A percentile compares a stretch with the other conserved stretches of the same genome.
These are phyloP conservation scores for Ips typographus DNA, from an alignment of 1,140 invertebrate genomes.

Conservation along the genomic window DNA sequence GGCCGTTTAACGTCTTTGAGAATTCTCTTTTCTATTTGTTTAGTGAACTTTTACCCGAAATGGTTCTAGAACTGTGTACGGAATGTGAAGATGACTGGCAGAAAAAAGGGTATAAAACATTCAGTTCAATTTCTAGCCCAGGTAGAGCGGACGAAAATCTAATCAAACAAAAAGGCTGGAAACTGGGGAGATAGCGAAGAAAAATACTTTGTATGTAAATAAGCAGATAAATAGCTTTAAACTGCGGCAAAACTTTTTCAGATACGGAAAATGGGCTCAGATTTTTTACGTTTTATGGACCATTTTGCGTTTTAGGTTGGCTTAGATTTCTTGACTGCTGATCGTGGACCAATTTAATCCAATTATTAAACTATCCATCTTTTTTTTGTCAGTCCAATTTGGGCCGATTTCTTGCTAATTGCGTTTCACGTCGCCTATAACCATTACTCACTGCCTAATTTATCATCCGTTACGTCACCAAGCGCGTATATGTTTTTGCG, in stretches of 20 bases:
- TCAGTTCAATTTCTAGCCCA: constrained; percentile 13
- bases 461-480: constrained; percentile 2
- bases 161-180: constrained; percentile 25
- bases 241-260: constrained; percentile 22
- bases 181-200: constrained; percentile 9
- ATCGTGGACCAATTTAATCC: too few relatives aligned
- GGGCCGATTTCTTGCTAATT: constrained; percentile 13
- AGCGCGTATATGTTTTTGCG: constrained; percentile 8
- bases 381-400: constrained; percentile 14
- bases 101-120: not conserved
- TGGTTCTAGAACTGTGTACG: not conserved
- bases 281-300: too few relatives aligned
- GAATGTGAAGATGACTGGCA: too few relatives aligned
- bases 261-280: constrained; percentile 12
- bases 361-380: constrained; percentile 3
- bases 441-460: constrained; percentile 10
- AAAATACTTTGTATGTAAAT: constrained; percentile 30
- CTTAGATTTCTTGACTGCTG: not conserved
- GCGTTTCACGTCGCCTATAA: constrained; percentile 4
- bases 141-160: constrained; percentile 21
- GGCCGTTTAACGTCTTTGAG: constrained; percentile 9
- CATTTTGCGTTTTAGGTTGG: not conserved
- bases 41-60: not conserved
- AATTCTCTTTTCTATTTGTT: not conserved
- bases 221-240: constrained; percentile 30